Percentiles rank a stretch among this genome's conserved stretches.
phyloP scores from a whole-genome alignment of 2,113 vertebrate genomes.

The Phoxinus phoxinus region DNA sequence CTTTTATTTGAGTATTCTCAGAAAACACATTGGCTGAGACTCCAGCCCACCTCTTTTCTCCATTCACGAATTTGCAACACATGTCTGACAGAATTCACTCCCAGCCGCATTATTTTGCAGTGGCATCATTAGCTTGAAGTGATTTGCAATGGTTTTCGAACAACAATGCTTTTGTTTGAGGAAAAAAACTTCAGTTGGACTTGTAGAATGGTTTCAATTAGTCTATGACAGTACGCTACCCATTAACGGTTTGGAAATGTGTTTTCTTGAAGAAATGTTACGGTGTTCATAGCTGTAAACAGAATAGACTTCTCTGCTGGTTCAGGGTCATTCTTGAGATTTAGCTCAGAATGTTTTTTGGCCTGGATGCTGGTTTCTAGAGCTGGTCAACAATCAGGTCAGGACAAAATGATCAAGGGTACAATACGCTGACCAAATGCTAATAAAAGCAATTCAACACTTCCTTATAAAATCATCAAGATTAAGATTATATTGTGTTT shows the following conservation, averaged over 20 bases:
- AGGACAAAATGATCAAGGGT: not conserved
- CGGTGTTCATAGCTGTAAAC: conserved; percentile 23
- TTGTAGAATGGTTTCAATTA: conserved; percentile 24
- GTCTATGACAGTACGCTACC: not conserved
- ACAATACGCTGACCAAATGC: not conserved
- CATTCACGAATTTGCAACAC: conserved; percentile 26
- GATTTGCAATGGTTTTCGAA: not conserved
- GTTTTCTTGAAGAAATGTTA: not conserved
- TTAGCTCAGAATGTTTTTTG: conserved; percentile 35
- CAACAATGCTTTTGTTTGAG: conserved; percentile 31
- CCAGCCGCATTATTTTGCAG: not conserved
- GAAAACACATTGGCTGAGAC: not conserved
- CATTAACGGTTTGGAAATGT: not conserved
- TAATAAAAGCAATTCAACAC: not conserved
- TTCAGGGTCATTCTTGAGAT: conserved; percentile 12
- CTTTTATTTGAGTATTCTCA: not conserved
- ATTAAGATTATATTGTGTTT: not conserved
- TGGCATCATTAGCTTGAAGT: not conserved
- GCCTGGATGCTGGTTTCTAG: conserved; percentile 34
- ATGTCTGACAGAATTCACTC: conserved; percentile 1
- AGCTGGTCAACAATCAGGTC: conserved; percentile 30
- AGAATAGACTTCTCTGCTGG: conserved; percentile 22
- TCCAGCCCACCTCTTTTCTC: not conserved
- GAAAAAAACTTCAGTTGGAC: not conserved
- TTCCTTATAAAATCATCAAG: conserved; percentile 10